These are phyloP conservation scores for Odocoileus hemionus DNA, from an alignment of 2,113 vertebrate species.

Conservation along the genomic window DNA sequence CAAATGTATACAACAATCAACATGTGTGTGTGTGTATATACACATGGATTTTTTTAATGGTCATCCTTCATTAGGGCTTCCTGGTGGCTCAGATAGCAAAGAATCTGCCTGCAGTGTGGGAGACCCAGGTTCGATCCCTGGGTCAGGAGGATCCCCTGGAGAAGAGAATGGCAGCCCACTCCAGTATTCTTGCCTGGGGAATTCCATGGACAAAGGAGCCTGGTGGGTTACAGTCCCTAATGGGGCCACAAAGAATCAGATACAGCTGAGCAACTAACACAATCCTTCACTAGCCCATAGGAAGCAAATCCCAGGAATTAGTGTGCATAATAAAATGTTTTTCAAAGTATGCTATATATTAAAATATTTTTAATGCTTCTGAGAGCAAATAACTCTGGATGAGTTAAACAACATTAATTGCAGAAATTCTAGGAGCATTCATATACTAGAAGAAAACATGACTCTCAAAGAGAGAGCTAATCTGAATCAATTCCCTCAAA, in stretches of 20 bases:
- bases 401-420: neutral
- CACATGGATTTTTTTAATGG: neutral
- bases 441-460: neutral
- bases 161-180: neutral
- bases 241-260: neutral
- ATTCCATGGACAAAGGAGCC: neutral
- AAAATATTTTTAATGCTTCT: neutral
- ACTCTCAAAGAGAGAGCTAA: neutral
- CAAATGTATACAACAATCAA: neutral
- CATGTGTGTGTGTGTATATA: too few species aligned
- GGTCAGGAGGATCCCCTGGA: neutral
- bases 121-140: accelerated
- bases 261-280: neutral
- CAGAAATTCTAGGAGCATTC: neutral
- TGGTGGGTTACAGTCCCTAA: neutral
- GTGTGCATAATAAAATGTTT: neutral
- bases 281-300: neutral
- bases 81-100: neutral
- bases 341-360: neutral
- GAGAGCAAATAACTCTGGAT: neutral
- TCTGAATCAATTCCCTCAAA: neutral
- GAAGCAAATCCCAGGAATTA: neutral
- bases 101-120: neutral
- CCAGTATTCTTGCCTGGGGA: neutral
- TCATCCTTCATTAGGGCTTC: neutral